phyloP scores from a whole-genome alignment of 2,113 vertebrate genomes.

The Marcusenius ussheri region DNA sequence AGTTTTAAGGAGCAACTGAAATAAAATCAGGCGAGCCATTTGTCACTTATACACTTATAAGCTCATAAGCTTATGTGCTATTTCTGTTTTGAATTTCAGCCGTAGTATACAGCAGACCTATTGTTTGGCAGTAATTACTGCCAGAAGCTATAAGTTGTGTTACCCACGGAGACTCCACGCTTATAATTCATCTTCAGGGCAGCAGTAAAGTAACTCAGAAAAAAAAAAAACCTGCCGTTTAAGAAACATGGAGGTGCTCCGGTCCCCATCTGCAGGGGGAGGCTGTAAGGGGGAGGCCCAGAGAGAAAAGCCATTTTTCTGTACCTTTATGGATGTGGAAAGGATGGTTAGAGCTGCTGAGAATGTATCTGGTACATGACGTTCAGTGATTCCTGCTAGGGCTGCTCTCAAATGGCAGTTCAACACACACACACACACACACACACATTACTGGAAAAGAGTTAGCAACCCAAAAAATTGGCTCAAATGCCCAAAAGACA shows the following conservation, averaged over 20 bases:
- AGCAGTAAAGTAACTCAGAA: background rate
- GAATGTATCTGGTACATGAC: background rate
- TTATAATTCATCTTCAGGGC: background rate
- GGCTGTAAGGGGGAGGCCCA: background rate
- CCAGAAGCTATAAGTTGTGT: background rate
- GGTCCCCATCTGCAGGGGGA: background rate
- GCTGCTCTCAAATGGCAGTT: background rate
- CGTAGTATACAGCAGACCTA: background rate
- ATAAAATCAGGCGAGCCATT: background rate
- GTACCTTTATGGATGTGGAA: background rate
- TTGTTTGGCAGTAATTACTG: background rate
- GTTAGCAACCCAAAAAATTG: background rate
- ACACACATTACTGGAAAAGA: background rate
- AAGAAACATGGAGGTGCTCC: background rate
- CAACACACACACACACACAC: background rate
- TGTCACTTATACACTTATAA: background rate
- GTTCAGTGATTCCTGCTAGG: background rate
- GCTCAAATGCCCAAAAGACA: background rate
- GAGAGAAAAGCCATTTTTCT: background rate
- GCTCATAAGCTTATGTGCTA: background rate
- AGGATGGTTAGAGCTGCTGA: background rate
- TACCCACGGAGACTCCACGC: background rate
- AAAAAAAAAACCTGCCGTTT: background rate
- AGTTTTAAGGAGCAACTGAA: background rate
- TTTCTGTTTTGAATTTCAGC: background rate